These are phyloP conservation scores for Mesaphorura yosii DNA, from an alignment of 1,140 invertebrate species.

Conservation along the genomic window DNA sequence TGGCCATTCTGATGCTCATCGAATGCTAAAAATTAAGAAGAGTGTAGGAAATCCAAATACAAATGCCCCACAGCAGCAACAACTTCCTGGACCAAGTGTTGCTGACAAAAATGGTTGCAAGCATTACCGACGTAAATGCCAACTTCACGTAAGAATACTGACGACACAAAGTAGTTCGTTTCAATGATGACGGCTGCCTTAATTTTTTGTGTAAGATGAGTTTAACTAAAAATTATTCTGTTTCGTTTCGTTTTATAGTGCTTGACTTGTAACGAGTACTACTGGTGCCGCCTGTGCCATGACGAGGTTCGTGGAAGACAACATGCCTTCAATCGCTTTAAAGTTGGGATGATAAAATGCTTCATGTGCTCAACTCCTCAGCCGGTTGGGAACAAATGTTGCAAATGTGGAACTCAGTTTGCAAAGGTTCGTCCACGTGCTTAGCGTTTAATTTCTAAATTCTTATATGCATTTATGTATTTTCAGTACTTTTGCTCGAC, in stretches of 20 bases:
- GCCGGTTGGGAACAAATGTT: not conserved
- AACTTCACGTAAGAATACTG: not conserved
- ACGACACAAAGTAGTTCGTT: not conserved
- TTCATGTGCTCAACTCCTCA: not conserved
- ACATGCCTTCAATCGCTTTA: not conserved
- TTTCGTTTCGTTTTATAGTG: not conserved
- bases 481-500: conserved; percentile 3
- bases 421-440: not conserved
- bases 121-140: not conserved
- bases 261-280: not conserved
- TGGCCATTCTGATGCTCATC: not conserved
- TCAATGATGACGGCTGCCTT: not conserved
- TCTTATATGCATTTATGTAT: not conserved
- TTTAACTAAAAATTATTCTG: not conserved
- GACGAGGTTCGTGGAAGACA: not conserved
- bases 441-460: not conserved
- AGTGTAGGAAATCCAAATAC: not conserved
- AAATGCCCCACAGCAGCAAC: not conserved
- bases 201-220: not conserved
- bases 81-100: not conserved
- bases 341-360: not conserved
- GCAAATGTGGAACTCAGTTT: not conserved
- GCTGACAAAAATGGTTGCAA: not conserved
- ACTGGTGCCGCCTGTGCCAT: not conserved
- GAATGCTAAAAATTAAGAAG: not conserved